phyloP scores from a whole-genome alignment of 2,888 invertebrate species.

The Microplitis deprimator region DNA sequence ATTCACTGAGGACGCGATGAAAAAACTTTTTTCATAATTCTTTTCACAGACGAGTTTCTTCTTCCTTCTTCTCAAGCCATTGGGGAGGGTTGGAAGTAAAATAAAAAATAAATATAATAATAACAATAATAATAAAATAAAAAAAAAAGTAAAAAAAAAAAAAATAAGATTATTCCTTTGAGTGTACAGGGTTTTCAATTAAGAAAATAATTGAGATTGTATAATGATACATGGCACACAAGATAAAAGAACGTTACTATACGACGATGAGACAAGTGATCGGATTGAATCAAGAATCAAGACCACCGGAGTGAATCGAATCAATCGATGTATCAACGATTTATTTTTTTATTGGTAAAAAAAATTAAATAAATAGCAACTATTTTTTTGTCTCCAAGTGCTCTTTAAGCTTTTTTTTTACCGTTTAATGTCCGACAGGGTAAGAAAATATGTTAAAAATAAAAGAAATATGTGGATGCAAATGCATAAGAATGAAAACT shows the following conservation, averaged over 20 bases:
- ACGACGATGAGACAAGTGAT: slow-evolving; percentile 15
- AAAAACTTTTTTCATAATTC: slow-evolving; percentile 35
- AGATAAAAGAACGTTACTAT: slow-evolving; percentile 24
- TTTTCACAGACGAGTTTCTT: slow-evolving; percentile 13
- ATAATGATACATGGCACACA: slow-evolving; percentile 14
- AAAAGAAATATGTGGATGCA: neutral
- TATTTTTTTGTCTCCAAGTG: slow-evolving; percentile 9
- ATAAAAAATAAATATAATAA: neutral
- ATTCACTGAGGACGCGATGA: slow-evolving; percentile 30
- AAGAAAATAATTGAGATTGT: slow-evolving; percentile 27
- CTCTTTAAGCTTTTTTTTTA: neutral
- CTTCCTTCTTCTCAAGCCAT: slow-evolving; percentile 2
- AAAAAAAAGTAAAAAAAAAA: neutral
- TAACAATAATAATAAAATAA: neutral
- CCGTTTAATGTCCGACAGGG: neutral
- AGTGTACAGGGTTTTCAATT: slow-evolving; percentile 16
- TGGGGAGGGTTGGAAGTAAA: neutral
- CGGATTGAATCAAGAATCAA: slow-evolving; percentile 13
- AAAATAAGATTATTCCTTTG: slow-evolving; percentile 8
- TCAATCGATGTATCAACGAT: slow-evolving; percentile 19
- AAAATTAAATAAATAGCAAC: slow-evolving; percentile 20
- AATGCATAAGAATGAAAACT: slow-evolving; percentile 18
- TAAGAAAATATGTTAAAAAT: too few relatives aligned
- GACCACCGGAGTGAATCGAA: slow-evolving; percentile 16
- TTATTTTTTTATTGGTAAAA: slow-evolving; percentile 14